A percentile compares a stretch with the other conserved stretches of the same genome.
These are phyloP conservation scores for Agriopis marginaria DNA, from an alignment of 2,888 invertebrate genomes.

Conservation along the genomic window DNA sequence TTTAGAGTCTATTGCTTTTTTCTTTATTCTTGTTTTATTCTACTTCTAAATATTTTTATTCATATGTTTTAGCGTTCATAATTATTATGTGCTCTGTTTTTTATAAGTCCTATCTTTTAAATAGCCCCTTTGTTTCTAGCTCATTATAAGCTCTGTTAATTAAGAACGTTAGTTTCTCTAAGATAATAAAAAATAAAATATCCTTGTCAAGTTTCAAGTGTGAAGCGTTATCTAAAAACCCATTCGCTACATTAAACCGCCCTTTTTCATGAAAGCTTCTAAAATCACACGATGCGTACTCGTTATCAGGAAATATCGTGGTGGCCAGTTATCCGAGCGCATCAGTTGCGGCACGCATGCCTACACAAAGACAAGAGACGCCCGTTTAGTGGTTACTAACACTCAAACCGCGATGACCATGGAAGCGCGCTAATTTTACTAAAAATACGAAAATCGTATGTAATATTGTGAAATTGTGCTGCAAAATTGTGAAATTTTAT, in stretches of 20 bases:
- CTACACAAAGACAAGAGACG: conserved; percentile 53
- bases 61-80: no score
- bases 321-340: conserved; percentile 38
- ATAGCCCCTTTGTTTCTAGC: no score
- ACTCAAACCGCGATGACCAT: conserved; percentile 55
- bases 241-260: not conserved
- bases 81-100: no score
- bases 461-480: conserved; percentile 6
- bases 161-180: no score
- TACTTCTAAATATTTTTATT: no score
- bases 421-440: conserved; percentile 34
- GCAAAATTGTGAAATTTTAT: not conserved
- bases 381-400: conserved; percentile 49
- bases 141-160: no score
- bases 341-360: conserved; percentile 67
- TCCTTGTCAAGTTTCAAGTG: no score
- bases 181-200: no score
- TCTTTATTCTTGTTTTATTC: no score
- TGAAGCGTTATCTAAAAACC: not conserved
- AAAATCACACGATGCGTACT: conserved; percentile 2
- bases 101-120: no score
- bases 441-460: not conserved
- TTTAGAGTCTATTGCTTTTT: no score
- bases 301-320: conserved; percentile 26
- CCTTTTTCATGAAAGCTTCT: not conserved